Evolutionary conservation across 35 echinoderm and acorn worm genomes (phyloP), one percentile per base, ranked within the genome.

Genomic region (Apostichopus parvimensis): DNA sequence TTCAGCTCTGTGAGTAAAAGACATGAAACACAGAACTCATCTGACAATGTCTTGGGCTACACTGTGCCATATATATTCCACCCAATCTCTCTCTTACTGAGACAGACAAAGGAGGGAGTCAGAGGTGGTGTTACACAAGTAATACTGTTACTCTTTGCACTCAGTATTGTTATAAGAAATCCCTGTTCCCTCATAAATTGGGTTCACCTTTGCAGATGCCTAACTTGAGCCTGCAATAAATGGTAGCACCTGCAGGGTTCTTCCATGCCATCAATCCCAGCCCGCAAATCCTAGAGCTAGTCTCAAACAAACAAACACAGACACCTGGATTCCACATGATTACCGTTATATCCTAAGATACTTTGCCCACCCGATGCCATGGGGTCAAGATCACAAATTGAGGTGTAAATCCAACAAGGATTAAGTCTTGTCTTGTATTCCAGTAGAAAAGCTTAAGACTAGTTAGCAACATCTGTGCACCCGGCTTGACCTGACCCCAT

Each of bases 261-360:
- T 68, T 68, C 64, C 64, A 68, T 68, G 11, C 7, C 64, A 68
- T 10, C 18, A 18, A 68, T 68, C 64, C 64, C 64, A 68, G 64
- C 64, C 18, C 64, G 11, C 11, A 68, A 68, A 68, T 75, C 71
- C 21, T 75, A 75, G n/a, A 22, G 58, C 17, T 75, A 7, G 4
- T 14, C 71, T 75, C 71, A 75, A 22, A 75, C 17, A 75, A 75
- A 68, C 6, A 75, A 75, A 75, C 2, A 22, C 21, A 75, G 71
- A 75, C 71, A 75, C 71, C 71, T 75, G 71, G 71, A n/a, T 75
- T 75, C n/a, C 17, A 75, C 71, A 75, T 75, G 71, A 75, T 75
- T 20, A 45, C 34, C 34, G 34, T 45, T 45, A 75, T 75, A 75
- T 18, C n/a, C 15, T 18, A 14, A 22, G 20, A 75, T 7, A 22